Base-by-base conservation (phyloP, 2,113 vertebrate genomes). In the Siphamia tubifer region DNA sequence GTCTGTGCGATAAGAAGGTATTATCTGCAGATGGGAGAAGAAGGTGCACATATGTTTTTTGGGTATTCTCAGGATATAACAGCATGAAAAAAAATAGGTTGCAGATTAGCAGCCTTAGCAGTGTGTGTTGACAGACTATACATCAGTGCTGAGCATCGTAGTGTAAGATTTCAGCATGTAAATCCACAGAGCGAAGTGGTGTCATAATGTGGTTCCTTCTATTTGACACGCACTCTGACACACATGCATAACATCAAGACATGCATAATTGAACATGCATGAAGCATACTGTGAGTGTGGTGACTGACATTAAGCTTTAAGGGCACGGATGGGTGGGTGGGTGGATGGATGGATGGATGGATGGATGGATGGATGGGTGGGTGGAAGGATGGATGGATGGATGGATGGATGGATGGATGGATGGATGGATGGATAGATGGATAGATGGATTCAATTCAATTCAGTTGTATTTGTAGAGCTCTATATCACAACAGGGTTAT, bases 241-340 rank as follows among this genome's bases (percentile, higher is more conserved):
- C 45, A 54, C 49, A 17, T 4, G n/a, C 63, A 56, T 54, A 25
- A 67, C 38, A 55, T 69, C n/a, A 40, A 57, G 43, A 35, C 19
- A 55, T 56, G 67, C 65, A 54, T 53, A 68, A 27, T 74, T 68
- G 79, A 24, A 48, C 17, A 82, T 84, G 76, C 79, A 81, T 81
- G 68, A 74, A 55, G 68, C 55, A 61, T 74, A 42, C 76, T 40
- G 49, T 72, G 52, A 81, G 44, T 52, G 62, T 70, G 66, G 66
- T 61, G 24, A 58, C 66, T 74, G 68, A 77, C 77, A 84, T 81
- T 85, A 78, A 84, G 60, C 27, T 61, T 63, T 79, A 89, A 87
- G 83, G 84, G 85, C 84, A 89, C 74, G 75, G 77, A 83, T 45
- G 23, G 49, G 60, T n/a, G n/a, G n/a, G n/a, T n/a, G n/a, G n/a